Base-by-base conservation (phyloP, 92 coral and sea anemone species). In the Palythoa heliodiscus region DNA sequence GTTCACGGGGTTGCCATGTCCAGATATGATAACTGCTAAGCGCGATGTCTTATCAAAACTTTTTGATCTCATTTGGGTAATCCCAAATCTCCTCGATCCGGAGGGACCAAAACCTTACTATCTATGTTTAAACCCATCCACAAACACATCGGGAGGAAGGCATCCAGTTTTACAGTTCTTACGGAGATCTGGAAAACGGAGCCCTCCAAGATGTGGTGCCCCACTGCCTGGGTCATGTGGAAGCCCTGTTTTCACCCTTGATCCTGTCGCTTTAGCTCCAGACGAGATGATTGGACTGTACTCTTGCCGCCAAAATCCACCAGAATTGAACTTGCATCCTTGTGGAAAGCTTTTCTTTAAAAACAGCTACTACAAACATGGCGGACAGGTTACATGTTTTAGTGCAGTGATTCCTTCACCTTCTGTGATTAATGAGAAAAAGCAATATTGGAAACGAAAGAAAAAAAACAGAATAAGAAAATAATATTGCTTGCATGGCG, bases 221-320 rank as follows among this genome's bases (percentile, higher is more conserved):
- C 74, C 74, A 14, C n/a, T 52, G 20, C 74, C 74, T 7, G 74
- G 74, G 11, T 70, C 74, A 22, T 70, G 74, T 15, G 74, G 74
- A 35, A 39, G 25, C 12, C 74, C 52, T 0, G n/a, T 70, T 70
- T 35, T 2, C 50, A 15, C 52, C 17, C 8, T 70, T 35, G 16
- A 70, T 13, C 74, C 74, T 2, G 37, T 14, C n/a, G 37, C 50
- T 3, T 39, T 70, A 10, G 50, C 35, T 70, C 6, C 48, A 12
- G 74, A 70, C 40, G 0, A 70, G n/a, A 11, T 70, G 1, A 1
- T 0, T 11, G 74, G 74, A 35, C 7, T 70, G 20, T 70, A 70
- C 20, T 35, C 74, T 3, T 70, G 74, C n/a, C 74, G 11, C 8
- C 74, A 70, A 16, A 7, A 70, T 2, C 74, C 74, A 7, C 74